phyloP scores from a whole-genome alignment of 2,888 invertebrate genomes.

The Phlogophora meticulosa region DNA sequence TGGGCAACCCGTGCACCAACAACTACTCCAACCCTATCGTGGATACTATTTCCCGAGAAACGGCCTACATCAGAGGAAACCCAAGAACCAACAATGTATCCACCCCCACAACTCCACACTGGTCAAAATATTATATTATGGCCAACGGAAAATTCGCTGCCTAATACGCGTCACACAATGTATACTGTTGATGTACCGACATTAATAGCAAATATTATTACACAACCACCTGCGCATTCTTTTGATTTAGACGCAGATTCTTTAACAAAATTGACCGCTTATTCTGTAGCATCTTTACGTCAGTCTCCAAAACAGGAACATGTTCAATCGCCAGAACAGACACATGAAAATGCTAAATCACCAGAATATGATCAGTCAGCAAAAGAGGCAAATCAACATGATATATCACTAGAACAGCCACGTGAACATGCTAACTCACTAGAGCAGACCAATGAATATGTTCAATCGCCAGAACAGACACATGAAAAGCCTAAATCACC shows the following conservation, averaged over 20 bases:
- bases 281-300: not conserved
- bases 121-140: not conserved
- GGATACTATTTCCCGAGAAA: slow-evolving; percentile 6
- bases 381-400: not conserved
- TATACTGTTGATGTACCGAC: not conserved
- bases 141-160: not conserved
- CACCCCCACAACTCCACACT: too few species aligned
- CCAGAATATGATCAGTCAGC: not conserved
- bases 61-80: not conserved
- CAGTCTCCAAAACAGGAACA: too few species aligned
- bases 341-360: not conserved
- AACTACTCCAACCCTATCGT: slow-evolving; percentile 7
- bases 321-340: not conserved
- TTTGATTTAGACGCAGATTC: not conserved
- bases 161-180: not conserved
- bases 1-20: slow-evolving; percentile 2
- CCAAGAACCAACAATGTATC: not conserved
- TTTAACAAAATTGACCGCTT: not conserved
- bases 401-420: not conserved
- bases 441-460: not conserved
- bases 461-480: not conserved
- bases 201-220: not conserved
- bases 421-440: not conserved
- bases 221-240: not conserved
- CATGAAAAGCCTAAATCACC: not conserved